These are phyloP conservation scores for Aphodius granarius DNA, from an alignment of 2,888 invertebrate species.

Conservation along the genomic window DNA sequence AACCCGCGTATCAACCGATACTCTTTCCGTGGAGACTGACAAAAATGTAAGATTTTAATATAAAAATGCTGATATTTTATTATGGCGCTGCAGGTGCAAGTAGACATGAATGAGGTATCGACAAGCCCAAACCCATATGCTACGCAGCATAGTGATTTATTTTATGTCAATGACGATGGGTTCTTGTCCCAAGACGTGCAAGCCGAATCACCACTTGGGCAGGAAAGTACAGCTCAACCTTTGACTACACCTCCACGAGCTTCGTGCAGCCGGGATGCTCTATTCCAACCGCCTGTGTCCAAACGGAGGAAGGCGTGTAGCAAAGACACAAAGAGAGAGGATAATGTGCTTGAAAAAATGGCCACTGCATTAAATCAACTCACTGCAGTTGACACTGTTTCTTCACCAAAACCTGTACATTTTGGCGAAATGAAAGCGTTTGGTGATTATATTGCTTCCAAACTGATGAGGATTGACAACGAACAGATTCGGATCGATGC, in stretches of 20 bases:
- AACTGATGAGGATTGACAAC: background rate
- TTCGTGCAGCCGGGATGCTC: background rate
- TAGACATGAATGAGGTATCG: background rate
- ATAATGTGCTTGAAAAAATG: background rate
- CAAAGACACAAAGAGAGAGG: background rate
- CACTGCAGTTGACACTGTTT: background rate
- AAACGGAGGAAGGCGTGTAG: background rate
- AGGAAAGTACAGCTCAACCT: background rate
- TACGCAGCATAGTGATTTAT: background rate
- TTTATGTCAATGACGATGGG: background rate
- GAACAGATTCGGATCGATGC: background rate
- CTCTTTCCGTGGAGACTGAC: background rate
- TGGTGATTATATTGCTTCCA: background rate
- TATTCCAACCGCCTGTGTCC: background rate
- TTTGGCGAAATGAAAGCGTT: background rate
- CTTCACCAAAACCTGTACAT: background rate
- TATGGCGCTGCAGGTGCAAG: background rate
- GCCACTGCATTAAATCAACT: background rate
- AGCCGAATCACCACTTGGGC: background rate
- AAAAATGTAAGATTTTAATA: background rate
- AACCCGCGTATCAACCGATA: background rate
- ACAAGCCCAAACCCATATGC: background rate
- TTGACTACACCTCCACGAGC: background rate
- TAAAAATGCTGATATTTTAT: background rate
- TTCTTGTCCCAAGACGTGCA: background rate